Conservation (phyloP, 2,113 vertebrate species). For the Tenrec ecaudatus region DNA sequence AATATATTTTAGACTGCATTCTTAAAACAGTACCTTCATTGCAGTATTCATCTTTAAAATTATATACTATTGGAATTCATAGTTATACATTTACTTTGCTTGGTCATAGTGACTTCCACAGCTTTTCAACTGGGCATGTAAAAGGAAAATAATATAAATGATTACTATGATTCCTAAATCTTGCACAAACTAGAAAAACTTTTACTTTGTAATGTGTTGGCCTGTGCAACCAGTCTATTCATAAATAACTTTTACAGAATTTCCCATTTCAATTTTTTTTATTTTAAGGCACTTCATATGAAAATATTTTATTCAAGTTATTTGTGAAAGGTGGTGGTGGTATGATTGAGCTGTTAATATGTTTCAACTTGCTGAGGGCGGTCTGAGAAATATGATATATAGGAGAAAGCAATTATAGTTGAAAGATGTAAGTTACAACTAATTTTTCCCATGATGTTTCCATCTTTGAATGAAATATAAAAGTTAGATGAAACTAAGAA, state of each 20-base stretch:
- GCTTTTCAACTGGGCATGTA: neutral
- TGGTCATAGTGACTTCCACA: neutral
- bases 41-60: neutral
- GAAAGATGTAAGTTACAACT: slow-evolving; percentile 6
- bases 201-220: neutral
- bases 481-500: slow-evolving; percentile 8
- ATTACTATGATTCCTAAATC: neutral
- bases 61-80: neutral
- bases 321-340: neutral
- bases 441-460: neutral
- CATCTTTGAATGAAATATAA: slow-evolving; percentile 46
- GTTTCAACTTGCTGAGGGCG: neutral
- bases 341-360: neutral
- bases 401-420: neutral
- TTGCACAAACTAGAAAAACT: neutral
- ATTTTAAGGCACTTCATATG: neutral
- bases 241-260: neutral
- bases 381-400: neutral
- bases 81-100: neutral
- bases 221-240: neutral
- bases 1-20: neutral
- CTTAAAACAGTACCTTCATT: neutral
- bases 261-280: neutral
- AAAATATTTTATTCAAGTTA: neutral
- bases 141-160: neutral